Percentiles rank a stretch among this genome's conserved stretches.
Evolutionary conservation across 2,113 vertebrate genomes (phyloP).

Genomic region (Lampris incognitus): DNA sequence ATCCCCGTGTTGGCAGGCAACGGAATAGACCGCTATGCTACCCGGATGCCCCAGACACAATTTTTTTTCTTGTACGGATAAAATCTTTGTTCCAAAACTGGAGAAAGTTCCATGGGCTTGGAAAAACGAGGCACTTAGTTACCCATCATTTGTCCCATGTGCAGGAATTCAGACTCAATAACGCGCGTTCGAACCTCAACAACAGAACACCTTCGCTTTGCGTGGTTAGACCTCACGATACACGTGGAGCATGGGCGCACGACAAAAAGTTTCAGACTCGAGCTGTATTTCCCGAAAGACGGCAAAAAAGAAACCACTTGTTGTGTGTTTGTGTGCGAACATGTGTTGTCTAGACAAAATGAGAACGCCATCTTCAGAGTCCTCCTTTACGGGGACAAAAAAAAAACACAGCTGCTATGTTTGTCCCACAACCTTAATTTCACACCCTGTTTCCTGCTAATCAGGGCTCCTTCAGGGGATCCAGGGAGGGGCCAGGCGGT

Average conservation of each 20-base stretch:
- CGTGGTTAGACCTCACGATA: not conserved
- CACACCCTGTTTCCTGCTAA: slow-evolving; percentile 72
- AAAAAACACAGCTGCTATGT: slow-evolving; percentile 69
- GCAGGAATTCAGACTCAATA: no score
- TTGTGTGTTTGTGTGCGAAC: slow-evolving; percentile 37
- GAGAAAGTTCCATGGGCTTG: slow-evolving; percentile 7
- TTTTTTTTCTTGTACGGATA: not conserved
- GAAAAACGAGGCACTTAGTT: no score
- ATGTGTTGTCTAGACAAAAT: slow-evolving; percentile 45
- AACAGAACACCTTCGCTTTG: no score
- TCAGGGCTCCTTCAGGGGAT: slow-evolving; percentile 67
- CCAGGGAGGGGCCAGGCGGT: slow-evolving; percentile 68
- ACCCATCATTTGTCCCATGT: no score
- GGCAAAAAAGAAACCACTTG: slow-evolving; percentile 51
- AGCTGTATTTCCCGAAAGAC: slow-evolving; percentile 35
- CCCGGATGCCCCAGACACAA: no score
- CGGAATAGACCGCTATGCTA: no score
- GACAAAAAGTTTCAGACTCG: slow-evolving; percentile 6
- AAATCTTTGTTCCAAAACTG: slow-evolving; percentile 40
- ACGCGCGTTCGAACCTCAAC: no score
- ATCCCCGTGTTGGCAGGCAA: no score
- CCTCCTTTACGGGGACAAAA: slow-evolving; percentile 29
- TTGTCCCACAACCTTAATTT: slow-evolving; percentile 76
- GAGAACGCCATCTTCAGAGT: slow-evolving; percentile 47
- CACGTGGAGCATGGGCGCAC: not conserved